Evolutionary conservation across 37 sponge, comb jelly and placozoan genomes (phyloP), one percentile per base, ranked within the genome.

Genomic region (Corticium candelabrum): DNA sequence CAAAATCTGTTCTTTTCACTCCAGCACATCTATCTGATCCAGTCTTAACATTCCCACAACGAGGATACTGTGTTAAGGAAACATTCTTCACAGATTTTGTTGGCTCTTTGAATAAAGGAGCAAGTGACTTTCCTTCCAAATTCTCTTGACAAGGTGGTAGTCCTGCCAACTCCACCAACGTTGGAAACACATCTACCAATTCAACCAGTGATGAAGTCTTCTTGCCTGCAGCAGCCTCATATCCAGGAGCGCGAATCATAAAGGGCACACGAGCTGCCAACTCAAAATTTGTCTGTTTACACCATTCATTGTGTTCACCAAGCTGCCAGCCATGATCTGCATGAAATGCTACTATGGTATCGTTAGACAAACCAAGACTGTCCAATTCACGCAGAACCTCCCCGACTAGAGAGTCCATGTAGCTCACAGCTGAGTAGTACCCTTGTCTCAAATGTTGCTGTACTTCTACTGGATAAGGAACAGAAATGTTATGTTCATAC

Each of bases 251-350:
- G 27, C 72, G 34, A 1, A 85, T 5, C 2, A 85, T 67, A 62
- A 85, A 76, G 1, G 81, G 81, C 3, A 85, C 86, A 76, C 38
- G 81, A 3, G 56, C 77, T n/a, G 81, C 81, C 75, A 77, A 78
- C 68, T 85, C 81, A 69, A 85, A 76, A 67, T 85, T 81, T 34
- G 86, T 81, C 40, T 40, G 40, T 34, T 85, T 85, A 40, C 69
- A n/a, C 81, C 81, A 43, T 11, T 43, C 56, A 43, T 11, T 11
- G 11, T 21, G 56, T 5, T 43, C 56, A 21, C 56, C 56, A 5
- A 43, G 56, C 11, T 43, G 56, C 11, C 5, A 43, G 56, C 56
- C 56, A 43, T 43, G 56, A 43, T 43, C 56, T 5, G 11, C 11
- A 11, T 5, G 11, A 43, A 43, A 21, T 5, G 11, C 56, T 11